Conservation (phyloP, 2,888 invertebrate genomes). For the Platynereis dumerilii region DNA sequence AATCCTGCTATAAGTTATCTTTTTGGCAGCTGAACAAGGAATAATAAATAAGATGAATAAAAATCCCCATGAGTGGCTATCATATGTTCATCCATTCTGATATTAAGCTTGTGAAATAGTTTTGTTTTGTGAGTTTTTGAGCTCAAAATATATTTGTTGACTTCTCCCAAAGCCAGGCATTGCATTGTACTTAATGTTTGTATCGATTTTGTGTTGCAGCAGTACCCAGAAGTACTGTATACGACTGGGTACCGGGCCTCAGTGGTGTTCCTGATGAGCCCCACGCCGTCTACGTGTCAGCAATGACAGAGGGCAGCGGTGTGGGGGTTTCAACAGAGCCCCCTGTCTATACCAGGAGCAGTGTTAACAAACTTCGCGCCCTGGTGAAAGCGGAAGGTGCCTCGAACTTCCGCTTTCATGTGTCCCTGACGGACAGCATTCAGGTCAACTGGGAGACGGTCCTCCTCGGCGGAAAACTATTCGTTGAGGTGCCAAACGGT, state of each 20-base stretch:
- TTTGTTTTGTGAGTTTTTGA: no score
- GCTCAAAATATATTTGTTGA: no score
- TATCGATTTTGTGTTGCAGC: no score
- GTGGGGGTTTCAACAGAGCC: conserved; percentile 75
- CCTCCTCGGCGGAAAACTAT: conserved; percentile 77
- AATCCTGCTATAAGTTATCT: no score
- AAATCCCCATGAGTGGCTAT: no score
- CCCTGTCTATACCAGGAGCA: conserved; percentile 67
- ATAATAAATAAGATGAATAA: no score
- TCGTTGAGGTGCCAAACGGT: conserved; percentile 86
- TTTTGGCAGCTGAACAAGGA: no score
- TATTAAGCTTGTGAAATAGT: no score
- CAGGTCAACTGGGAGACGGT: conserved; percentile 86
- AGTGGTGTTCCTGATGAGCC: conserved; percentile 99
- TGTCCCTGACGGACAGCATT: conserved; percentile 50
- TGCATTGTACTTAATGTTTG: no score
- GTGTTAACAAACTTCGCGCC: conserved; percentile 15
- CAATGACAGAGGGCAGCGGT: conserved; percentile 75
- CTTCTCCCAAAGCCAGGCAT: no score
- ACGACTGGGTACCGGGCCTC: conserved; percentile 98
- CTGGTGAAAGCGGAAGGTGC: conserved; percentile 45
- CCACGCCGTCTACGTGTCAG: conserved; percentile 74
- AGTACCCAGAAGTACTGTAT: conserved; percentile 66
- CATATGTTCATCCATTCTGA: no score
- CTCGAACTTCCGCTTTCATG: conserved; percentile 52